Evolutionary conservation across 30 jellyfish, hydroid and myxozoan genomes (phyloP).

Genomic region (Haliclystus octoradiatus): DNA sequence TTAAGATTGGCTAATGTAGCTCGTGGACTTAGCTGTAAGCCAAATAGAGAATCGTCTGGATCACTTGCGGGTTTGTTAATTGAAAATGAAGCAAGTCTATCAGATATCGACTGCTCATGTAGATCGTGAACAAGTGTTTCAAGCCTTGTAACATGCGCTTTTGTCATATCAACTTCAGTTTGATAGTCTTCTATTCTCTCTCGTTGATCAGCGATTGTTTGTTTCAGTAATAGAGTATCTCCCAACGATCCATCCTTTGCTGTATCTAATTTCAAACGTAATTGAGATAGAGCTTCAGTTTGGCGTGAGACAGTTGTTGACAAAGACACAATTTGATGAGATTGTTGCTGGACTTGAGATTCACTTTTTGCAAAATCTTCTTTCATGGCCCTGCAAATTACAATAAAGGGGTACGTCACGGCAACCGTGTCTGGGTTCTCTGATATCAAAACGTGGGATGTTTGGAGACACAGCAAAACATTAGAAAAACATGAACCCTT

Average conservation of each 20-base stretch:
- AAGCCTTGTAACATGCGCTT: conserved; percentile 20
- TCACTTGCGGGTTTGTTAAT: too few relatives aligned
- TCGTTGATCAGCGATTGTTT: conserved; percentile 11
- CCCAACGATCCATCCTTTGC: not conserved
- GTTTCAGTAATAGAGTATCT: not conserved
- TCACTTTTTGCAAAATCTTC: not conserved
- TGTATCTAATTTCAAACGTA: not conserved
- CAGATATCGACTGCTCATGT: conserved; percentile 20
- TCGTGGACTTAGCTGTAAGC: too few relatives aligned
- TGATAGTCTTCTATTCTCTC: conserved; percentile 11
- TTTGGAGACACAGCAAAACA: too few relatives aligned
- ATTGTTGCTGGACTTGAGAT: not conserved
- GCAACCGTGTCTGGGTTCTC: too few relatives aligned
- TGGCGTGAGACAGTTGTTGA: not conserved
- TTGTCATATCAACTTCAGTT: conserved; percentile 23
- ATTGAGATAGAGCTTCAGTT: not conserved
- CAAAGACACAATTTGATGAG: not conserved
- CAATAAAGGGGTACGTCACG: not conserved
- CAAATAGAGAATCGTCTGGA: not conserved
- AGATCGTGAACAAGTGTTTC: conserved; percentile 30
- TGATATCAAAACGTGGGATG: too few relatives aligned
- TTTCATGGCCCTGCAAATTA: conserved; percentile 1
- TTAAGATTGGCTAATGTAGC: conserved; percentile 49
- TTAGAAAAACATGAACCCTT: too few relatives aligned
- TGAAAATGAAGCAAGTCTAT: not conserved